Evolutionary conservation across 2,888 invertebrate genomes (phyloP).

Genomic region (Callimorpha dominula): DNA sequence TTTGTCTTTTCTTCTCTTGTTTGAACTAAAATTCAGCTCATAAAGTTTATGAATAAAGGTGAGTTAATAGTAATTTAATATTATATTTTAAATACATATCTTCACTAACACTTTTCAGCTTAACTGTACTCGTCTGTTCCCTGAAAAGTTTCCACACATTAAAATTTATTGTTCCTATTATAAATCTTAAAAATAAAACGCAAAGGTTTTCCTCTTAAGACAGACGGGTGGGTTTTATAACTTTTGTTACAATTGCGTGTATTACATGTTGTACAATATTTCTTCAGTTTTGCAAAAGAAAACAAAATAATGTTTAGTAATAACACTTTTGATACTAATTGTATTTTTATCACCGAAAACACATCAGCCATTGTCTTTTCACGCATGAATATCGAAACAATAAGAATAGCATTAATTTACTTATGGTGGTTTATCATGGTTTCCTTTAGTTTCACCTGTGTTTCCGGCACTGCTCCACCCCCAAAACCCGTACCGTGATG

Average conservation of each 20-base stretch:
- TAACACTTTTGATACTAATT: not conserved
- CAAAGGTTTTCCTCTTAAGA: slow-evolving; percentile 40
- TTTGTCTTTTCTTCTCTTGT: not conserved
- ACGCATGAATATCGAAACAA: no score
- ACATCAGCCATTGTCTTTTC: no score
- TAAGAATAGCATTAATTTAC: no score
- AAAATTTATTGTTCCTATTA: slow-evolving; percentile 66
- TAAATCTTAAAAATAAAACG: slow-evolving; percentile 71
- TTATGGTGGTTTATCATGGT: no score
- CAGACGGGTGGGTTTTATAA: slow-evolving; percentile 52
- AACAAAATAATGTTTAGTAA: not conserved
- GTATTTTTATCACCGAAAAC: not conserved
- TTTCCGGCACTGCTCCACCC: no score
- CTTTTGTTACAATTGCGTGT: slow-evolving; percentile 49
- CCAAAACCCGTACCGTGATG: no score
- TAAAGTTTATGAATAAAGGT: not conserved
- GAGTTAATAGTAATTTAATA: not conserved
- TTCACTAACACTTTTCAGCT: slow-evolving; percentile 33
- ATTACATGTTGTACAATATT: slow-evolving; percentile 35
- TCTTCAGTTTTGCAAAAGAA: slow-evolving; percentile 7
- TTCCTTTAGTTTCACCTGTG: no score
- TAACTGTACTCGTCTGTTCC: slow-evolving; percentile 39
- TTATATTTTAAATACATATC: not conserved
- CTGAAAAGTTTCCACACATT: slow-evolving; percentile 60
- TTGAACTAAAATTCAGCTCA: not conserved